Base-by-base conservation (phyloP, 2,113 vertebrate genomes). In the Nerophis lumbriciformis region DNA sequence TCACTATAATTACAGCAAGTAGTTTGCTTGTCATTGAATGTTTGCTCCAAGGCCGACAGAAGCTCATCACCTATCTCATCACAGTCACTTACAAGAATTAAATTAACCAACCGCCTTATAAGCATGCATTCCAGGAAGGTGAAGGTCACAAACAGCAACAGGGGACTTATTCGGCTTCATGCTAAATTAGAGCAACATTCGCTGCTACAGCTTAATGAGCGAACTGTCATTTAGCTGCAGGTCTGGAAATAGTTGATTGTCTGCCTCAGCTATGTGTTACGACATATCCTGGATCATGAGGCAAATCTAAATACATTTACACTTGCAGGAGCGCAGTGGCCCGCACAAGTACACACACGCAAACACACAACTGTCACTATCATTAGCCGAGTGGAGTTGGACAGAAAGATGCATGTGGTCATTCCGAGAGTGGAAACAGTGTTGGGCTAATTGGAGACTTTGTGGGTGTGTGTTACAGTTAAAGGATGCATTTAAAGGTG, bases 381-480 rank as follows among this genome's bases (percentile, higher is more conserved):
- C 82, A 81, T 83, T 80, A 87, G 77, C 69, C 75, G 59, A 72
- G 73, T 70, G 73, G 53, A 69, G 66, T 76, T 50, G 55, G 79
- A 80, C 68, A 79, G 75, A 70, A 79, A 83, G 78, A 85, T 73
- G 61, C 73, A 80, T 85, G 80, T 68, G 71, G 75, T 76, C 82
- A 79, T 84, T 78, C 60, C 60, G 65, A 67, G 63, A 69, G 67
- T 49, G 58, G 76, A 73, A 53, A 79, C 66, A 69, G 53, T 52
- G 75, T 56, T 71, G 60, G 63, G 66, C 72, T 83, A 87, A 87
- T 84, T 87, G 73, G 82, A 69, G 61, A 44, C 65, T 61, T 11
- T 65, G 55, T 61, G 60, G 55, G 59, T 51, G 61, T 49, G 49
- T 60, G 58, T 49, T 52, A 8, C 28, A 11, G 50, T 9, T 14